These are phyloP conservation scores for Drosophila pseudotalamancana DNA, from an alignment of 2,888 invertebrate genomes.

Conservation along the genomic window DNA sequence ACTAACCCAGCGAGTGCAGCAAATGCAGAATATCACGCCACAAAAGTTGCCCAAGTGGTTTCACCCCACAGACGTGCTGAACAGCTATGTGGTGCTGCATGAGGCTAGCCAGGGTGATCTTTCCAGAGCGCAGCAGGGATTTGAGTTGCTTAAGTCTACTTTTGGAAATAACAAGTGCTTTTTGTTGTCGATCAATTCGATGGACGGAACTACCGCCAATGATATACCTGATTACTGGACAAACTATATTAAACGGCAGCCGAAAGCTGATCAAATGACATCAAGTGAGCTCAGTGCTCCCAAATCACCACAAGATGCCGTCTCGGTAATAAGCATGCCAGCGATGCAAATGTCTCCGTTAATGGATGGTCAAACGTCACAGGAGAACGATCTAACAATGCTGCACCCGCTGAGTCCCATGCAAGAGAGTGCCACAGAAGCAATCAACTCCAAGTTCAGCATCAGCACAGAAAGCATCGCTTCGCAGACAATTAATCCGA, in stretches of 20 bases:
- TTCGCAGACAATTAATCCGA: slow-evolving; percentile 85
- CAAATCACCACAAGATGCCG: slow-evolving; percentile 86
- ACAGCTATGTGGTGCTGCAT: slow-evolving; percentile 95
- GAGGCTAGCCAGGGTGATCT: slow-evolving; percentile 90
- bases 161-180: slow-evolving; percentile 96
- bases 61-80: slow-evolving; percentile 90
- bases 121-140: slow-evolving; percentile 92
- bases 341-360: slow-evolving; percentile 81
- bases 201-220: slow-evolving; percentile 86
- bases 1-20: slow-evolving; percentile 91
- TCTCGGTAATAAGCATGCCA: slow-evolving; percentile 83
- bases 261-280: slow-evolving; percentile 83
- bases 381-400: slow-evolving; percentile 82
- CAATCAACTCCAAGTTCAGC: slow-evolving; percentile 84
- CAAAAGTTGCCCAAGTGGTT: slow-evolving; percentile 94
- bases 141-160: slow-evolving; percentile 92
- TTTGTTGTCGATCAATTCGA: slow-evolving; percentile 94
- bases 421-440: slow-evolving; percentile 87
- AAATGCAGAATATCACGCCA: slow-evolving; percentile 90
- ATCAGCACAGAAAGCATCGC: slow-evolving; percentile 87
- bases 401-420: slow-evolving; percentile 91
- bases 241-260: slow-evolving; percentile 88
- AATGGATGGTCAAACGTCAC: slow-evolving; percentile 55
- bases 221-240: slow-evolving; percentile 94
- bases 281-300: slow-evolving; percentile 86